Evolutionary conservation across 2,113 vertebrate genomes (phyloP).

Genomic region (Lichenostomus cassidix): DNA sequence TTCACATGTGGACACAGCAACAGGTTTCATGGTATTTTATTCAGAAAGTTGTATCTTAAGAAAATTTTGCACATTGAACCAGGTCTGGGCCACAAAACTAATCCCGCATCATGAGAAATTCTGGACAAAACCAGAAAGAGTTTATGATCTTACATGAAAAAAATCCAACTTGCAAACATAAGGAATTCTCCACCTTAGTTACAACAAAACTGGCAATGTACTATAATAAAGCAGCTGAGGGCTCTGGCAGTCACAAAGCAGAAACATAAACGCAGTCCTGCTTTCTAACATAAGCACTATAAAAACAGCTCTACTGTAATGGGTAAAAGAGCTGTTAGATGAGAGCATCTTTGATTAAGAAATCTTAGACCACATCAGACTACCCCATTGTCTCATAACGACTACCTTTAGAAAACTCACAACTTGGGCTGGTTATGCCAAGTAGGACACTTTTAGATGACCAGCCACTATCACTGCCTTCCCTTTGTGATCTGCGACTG

Average conservation of each 20-base stretch:
- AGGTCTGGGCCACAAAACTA: not conserved
- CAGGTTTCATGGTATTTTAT: not conserved
- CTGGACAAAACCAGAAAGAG: not conserved
- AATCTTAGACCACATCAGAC: constrained; percentile 16
- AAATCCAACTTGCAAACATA: not conserved
- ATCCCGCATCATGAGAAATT: not conserved
- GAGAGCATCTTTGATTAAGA: constrained; percentile 13
- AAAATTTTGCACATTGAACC: not conserved
- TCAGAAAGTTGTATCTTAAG: not conserved
- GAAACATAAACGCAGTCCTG: constrained; percentile 24
- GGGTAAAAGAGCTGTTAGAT: not conserved
- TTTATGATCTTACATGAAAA: not conserved
- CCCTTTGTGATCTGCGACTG: not conserved
- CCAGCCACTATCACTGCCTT: not conserved
- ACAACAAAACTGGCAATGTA: not conserved
- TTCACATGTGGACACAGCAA: not conserved
- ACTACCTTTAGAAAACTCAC: constrained; percentile 3
- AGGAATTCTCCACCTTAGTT: constrained; percentile 10
- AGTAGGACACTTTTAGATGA: not conserved
- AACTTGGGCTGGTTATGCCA: not conserved
- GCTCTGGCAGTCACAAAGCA: constrained; percentile 26
- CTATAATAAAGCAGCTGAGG: constrained; percentile 41
- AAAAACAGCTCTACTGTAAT: not conserved
- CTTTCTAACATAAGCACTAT: constrained; percentile 18
- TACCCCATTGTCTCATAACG: not conserved